These are phyloP conservation scores for Invenusta paracnida DNA, from an alignment of 2,888 invertebrate genomes.

Conservation along the genomic window DNA sequence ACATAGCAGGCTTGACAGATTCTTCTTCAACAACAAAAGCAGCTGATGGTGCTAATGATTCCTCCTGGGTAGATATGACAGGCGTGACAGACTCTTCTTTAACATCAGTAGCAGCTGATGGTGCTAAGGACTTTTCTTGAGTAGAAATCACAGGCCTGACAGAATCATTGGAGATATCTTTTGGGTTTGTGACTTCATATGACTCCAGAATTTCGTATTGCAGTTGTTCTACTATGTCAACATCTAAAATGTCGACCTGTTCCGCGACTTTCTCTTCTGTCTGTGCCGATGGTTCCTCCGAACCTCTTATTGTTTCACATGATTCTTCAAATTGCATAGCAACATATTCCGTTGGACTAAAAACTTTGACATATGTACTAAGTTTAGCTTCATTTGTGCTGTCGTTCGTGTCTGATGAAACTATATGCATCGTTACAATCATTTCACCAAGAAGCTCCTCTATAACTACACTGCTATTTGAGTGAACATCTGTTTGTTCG, in stretches of 20 bases:
- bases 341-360: neutral
- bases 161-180: no score
- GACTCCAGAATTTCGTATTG: no score
- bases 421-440: neutral
- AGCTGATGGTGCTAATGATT: no score
- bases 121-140: no score
- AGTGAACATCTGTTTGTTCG: neutral
- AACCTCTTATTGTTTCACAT: neutral
- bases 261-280: neutral
- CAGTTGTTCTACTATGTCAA: neutral
- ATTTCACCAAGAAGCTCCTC: neutral
- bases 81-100: no score
- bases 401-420: neutral
- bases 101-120: no score
- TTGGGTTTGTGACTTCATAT: no score
- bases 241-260: neutral
- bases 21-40: no score
- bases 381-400: neutral
- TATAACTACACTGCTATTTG: neutral
- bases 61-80: no score
- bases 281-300: neutral
- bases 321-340: slow-evolving; percentile 3
- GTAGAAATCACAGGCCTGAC: no score
- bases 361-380: no score
- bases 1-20: no score